Evolutionary conservation across 2,888 invertebrate species (phyloP), one percentile per base, ranked within the genome.

Genomic region (Lithodes maja): DNA sequence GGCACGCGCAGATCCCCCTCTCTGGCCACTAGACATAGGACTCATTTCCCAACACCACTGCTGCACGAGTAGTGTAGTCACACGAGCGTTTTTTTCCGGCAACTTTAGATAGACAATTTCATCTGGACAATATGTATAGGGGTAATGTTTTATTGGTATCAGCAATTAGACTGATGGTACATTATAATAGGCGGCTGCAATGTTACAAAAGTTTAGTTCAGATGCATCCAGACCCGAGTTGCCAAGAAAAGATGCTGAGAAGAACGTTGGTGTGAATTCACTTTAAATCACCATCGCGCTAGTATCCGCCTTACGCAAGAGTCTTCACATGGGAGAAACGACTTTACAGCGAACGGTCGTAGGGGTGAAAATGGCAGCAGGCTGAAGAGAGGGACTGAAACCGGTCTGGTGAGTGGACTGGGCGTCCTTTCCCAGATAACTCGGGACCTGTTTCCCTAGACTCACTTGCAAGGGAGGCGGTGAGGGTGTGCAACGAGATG

Each of bases 381-480:
- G 17, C 71, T n/a, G 71, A n/a, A 17, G 55, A 55, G 55, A 54
- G 53, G 52, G 77, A 77, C 79, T 50, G 1, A 79, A 79, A 79
- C 79, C 79, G 79, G 79, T 17, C 61, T 80, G 49, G 33, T 55
- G 55, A 78, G 5, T 55, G 80, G 80, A 12, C n/a, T 61, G 80
- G n/a, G n/a, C 54, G 79, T 79, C 79, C 79, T 79, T 79, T 79
- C 79, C 79, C 79, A 79, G 53, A 79, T 53, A 9, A 79, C 79
- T 79, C n/a, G 33, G 77, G 2, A 52, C 77, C 50, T 52, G 77
- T 77, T 77, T 52, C 77, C n/a, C 49, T 71, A 12, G n/a, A 71
- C 71, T 75, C 17, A 17, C 55, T 55, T 55, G 80, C n/a, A 33
- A 52, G 15, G 33, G 15, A 55, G 12, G 53, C 33, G 55, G 53